A percentile compares a stretch with the other conserved stretches of the same genome.
These are phyloP conservation scores for Drosophila prostipennis DNA, from an alignment of 2,888 invertebrate genomes.

Conservation along the genomic window DNA sequence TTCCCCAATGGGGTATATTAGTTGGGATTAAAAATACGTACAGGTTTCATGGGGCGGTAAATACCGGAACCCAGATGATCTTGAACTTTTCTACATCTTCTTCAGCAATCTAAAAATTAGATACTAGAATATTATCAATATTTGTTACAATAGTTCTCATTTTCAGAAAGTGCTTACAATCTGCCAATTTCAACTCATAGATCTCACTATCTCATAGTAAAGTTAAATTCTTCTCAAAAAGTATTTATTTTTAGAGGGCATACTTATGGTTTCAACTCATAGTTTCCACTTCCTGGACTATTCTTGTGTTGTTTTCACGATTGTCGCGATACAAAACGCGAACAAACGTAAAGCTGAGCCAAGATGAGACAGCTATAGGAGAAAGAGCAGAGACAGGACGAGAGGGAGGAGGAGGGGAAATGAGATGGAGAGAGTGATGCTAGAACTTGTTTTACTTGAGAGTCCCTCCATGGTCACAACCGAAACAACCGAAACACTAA, in stretches of 20 bases:
- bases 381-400: not conserved
- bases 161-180: too few relatives aligned
- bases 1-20: not conserved
- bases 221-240: too few relatives aligned
- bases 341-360: conserved; percentile 17
- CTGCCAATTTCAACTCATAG: too few relatives aligned
- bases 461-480: conserved; percentile 18
- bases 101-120: too few relatives aligned
- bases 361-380: not conserved
- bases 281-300: not conserved
- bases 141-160: too few relatives aligned
- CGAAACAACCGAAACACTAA: conserved; percentile 2
- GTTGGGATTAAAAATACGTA: not conserved
- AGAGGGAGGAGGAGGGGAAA: not conserved
- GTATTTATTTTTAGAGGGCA: not conserved
- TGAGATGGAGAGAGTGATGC: conserved; percentile 7
- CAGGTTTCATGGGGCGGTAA: too few relatives aligned
- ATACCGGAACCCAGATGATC: too few relatives aligned
- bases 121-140: too few relatives aligned
- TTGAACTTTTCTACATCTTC: too few relatives aligned
- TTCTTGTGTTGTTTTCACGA: conserved; percentile 19
- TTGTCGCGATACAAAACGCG: conserved; percentile 30
- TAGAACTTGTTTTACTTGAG: conserved; percentile 35
- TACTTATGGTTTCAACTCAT: not conserved
- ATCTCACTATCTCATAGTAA: too few relatives aligned